Base-by-base conservation (phyloP, 2,888 invertebrate genomes). In the Dolichomitus sp. region DNA sequence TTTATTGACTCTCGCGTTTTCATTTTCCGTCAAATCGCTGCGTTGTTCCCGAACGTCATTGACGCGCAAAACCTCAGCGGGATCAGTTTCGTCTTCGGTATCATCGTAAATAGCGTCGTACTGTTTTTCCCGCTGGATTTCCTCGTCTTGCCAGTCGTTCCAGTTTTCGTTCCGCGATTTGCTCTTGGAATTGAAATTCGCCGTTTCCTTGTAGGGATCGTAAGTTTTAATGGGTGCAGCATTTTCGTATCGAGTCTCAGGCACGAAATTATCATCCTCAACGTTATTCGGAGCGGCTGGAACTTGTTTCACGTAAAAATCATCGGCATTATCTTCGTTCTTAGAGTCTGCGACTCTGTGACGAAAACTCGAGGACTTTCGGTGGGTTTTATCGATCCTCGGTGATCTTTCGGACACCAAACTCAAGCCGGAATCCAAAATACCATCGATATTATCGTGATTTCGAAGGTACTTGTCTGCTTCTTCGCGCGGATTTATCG, bases 401-500 rank as follows among this genome's bases (percentile, higher is more conserved):
- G 91, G 84, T 9, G 88, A 89, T 45, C 87, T 87, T 30, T 91
- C 90, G 1, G 90, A 88, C 5, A 90, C 80, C 2, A 88, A 80
- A 14, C 89, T 87, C 5, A 65, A 50, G 11, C 83, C 86, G 0
- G 80, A 81, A 19, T 85, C 83, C 17, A 84, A 30, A 4, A 78
- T 81, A 30, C 86, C 85, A 80, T 89, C 88, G 73, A 89, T 88
- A 74, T 94, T 93, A 0, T 94, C 94, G 87, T 94, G 94, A 4
- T 90, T 87, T 69, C 90, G 86, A 1, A 94, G 85, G 89, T 94
- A 95, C 57, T 94, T 90, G 54, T 94, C 91, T 0, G 94, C 94
- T 81, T 95, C 94, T 57, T 92, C 90, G 63, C 94, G 93, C 0
- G 94, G 94, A 87, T 95, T 94, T 1, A 94, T 88, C 73, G 94